phyloP scores from a whole-genome alignment of 2,797 vertebrate species.

The Rhinatrema bivittatum region DNA sequence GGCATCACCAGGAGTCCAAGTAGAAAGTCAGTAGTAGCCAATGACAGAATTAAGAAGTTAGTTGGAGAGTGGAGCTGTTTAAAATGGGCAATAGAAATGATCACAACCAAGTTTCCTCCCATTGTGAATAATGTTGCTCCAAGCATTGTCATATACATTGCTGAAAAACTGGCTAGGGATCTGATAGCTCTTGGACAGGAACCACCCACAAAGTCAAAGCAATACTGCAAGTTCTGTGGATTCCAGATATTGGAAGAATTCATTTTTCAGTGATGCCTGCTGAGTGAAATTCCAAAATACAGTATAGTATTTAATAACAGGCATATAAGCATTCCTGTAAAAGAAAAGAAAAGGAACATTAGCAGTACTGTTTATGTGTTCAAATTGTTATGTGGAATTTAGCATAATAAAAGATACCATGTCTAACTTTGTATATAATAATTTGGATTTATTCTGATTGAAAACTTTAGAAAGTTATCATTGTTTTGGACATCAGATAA shows the following conservation, averaged over 20 bases:
- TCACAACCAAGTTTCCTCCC: constrained; percentile 10
- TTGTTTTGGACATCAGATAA: no score
- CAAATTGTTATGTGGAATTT: no score
- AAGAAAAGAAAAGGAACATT: no score
- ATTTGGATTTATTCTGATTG: no score
- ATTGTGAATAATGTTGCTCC: constrained; percentile 7
- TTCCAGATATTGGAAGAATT: background rate
- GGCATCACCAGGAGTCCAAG: constrained; percentile 23
- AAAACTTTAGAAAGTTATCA: no score
- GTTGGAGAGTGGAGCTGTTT: constrained; percentile 27
- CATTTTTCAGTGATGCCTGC: background rate
- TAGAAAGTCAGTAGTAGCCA: constrained; percentile 24
- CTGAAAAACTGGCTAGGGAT: background rate
- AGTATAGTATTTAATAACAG: no score
- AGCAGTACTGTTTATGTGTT: no score
- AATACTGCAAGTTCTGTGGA: constrained; percentile 1
- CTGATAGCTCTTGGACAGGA: constrained; percentile 16
- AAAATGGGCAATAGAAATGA: constrained; percentile 28
- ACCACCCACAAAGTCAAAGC: constrained; percentile 22
- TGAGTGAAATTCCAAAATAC: no score
- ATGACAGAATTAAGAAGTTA: constrained; percentile 37
- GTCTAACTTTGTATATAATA: no score
- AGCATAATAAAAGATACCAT: no score
- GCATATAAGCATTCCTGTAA: no score
- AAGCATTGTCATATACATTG: background rate